A percentile compares a stretch with the other conserved stretches of the same genome.
Conservation (phyloP, 2,113 vertebrate species). For the Paedocypris sp. region DNA sequence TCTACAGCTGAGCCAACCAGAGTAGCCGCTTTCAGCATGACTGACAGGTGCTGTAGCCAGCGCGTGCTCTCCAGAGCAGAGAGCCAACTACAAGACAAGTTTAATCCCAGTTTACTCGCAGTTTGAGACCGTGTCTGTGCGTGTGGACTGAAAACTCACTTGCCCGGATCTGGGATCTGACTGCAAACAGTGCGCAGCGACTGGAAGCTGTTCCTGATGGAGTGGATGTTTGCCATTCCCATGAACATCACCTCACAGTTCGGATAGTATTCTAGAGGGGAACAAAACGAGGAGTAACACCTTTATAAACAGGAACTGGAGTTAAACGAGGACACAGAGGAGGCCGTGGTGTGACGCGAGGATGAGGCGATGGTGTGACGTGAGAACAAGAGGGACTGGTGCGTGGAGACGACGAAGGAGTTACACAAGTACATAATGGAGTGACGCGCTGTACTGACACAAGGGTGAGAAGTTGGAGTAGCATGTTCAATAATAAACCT, state of each 20-base stretch:
- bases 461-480: too few relatives aligned
- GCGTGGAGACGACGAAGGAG: too few relatives aligned
- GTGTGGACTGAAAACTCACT: slow-evolving; percentile 63
- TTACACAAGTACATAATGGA: too few relatives aligned
- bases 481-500: too few relatives aligned
- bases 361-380: too few relatives aligned
- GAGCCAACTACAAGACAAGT: slow-evolving; percentile 71
- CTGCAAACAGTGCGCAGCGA: slow-evolving; percentile 89
- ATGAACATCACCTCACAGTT: slow-evolving; percentile 98
- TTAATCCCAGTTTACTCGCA: not conserved
- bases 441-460: too few relatives aligned
- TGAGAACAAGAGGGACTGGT: too few relatives aligned
- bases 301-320: slow-evolving; percentile 12
- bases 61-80: slow-evolving; percentile 93
- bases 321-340: not conserved
- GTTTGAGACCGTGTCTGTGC: not conserved
- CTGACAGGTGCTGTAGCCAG: slow-evolving; percentile 94
- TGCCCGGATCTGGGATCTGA: slow-evolving; percentile 97
- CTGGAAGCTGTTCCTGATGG: slow-evolving; percentile 96
- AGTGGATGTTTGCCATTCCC: slow-evolving; percentile 99
- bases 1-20: slow-evolving; percentile 84
- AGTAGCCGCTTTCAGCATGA: slow-evolving; percentile 92
- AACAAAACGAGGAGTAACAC: too few relatives aligned
- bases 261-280: slow-evolving; percentile 84
- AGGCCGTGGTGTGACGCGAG: too few relatives aligned